Evolutionary conservation across 2,888 invertebrate species (phyloP).

Genomic region (Carcina quercana): DNA sequence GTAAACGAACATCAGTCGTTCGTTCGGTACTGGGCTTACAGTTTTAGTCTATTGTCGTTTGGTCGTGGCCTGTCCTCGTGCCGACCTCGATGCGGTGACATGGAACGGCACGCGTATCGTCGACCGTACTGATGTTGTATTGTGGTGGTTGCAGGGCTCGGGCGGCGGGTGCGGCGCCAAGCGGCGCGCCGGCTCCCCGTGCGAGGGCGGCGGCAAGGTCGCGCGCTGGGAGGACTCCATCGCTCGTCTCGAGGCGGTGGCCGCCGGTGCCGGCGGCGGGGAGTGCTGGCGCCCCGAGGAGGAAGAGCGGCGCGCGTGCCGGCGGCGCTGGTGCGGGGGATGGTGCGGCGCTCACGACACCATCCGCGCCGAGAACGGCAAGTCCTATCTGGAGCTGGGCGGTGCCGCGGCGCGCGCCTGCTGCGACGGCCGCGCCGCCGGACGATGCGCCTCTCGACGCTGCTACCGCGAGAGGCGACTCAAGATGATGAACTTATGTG

Average conservation of each 20-base stretch:
- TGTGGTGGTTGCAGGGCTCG: slow-evolving; percentile 59
- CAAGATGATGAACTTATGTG: slow-evolving; percentile 92
- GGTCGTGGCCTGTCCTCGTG: slow-evolving; percentile 6
- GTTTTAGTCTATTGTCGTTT: slow-evolving; percentile 3
- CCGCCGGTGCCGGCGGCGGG: slow-evolving; percentile 77
- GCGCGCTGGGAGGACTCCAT: slow-evolving; percentile 71
- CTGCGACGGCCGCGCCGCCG: slow-evolving; percentile 82
- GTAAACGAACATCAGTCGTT: too few species aligned
- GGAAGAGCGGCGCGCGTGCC: slow-evolving; percentile 68
- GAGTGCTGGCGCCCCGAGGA: slow-evolving; percentile 75
- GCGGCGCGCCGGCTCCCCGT: slow-evolving; percentile 66
- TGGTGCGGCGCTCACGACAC: slow-evolving; percentile 81
- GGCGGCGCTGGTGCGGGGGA: slow-evolving; percentile 74
- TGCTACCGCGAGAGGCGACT: slow-evolving; percentile 90
- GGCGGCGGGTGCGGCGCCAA: slow-evolving; percentile 72
- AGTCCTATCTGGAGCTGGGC: slow-evolving; percentile 91
- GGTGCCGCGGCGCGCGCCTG: slow-evolving; percentile 84
- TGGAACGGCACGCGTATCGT: background rate
- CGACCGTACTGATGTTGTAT: slow-evolving; percentile 13
- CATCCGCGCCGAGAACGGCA: slow-evolving; percentile 92
- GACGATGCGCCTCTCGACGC: slow-evolving; percentile 85
- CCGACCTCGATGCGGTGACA: slow-evolving; percentile 7
- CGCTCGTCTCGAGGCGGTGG: slow-evolving; percentile 69
- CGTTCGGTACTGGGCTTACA: too few species aligned
- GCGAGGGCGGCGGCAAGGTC: slow-evolving; percentile 68